Conservation (phyloP, 1,140 invertebrate genomes). For the Cydia pomonella region DNA sequence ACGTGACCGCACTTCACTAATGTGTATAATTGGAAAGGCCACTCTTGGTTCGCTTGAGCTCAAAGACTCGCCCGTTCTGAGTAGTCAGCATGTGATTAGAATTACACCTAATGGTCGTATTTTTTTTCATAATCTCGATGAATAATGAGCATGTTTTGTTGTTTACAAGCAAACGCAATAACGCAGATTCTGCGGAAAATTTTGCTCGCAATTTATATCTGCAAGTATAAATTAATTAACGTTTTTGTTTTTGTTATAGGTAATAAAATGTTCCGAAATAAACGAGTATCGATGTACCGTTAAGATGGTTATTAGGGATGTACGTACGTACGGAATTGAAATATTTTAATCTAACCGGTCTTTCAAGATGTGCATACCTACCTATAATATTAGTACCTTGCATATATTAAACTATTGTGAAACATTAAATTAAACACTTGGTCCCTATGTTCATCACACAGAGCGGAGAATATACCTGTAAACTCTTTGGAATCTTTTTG, state of each 20-base stretch:
- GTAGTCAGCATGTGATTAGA: background rate
- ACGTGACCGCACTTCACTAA: background rate
- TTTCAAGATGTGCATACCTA: no score
- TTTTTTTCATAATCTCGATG: background rate
- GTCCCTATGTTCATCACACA: no score
- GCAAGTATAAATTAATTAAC: background rate
- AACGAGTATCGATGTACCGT: background rate
- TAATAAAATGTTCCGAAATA: background rate
- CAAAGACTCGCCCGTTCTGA: background rate
- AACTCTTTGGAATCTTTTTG: no score
- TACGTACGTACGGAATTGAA: background rate
- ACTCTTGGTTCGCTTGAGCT: background rate
- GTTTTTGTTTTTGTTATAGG: conserved; percentile 6
- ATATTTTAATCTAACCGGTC: background rate
- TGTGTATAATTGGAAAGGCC: background rate
- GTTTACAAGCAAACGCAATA: conserved; percentile 6
- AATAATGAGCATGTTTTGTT: background rate
- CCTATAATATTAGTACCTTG: no score
- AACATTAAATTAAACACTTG: no score
- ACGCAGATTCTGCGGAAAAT: background rate
- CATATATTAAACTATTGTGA: no score
- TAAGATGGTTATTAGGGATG: background rate
- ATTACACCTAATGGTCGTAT: background rate
- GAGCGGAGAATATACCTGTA: no score
- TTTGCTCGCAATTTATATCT: background rate